These are phyloP conservation scores for Lampris megalopsis DNA, from an alignment of 2,113 vertebrate species.

Conservation along the genomic window DNA sequence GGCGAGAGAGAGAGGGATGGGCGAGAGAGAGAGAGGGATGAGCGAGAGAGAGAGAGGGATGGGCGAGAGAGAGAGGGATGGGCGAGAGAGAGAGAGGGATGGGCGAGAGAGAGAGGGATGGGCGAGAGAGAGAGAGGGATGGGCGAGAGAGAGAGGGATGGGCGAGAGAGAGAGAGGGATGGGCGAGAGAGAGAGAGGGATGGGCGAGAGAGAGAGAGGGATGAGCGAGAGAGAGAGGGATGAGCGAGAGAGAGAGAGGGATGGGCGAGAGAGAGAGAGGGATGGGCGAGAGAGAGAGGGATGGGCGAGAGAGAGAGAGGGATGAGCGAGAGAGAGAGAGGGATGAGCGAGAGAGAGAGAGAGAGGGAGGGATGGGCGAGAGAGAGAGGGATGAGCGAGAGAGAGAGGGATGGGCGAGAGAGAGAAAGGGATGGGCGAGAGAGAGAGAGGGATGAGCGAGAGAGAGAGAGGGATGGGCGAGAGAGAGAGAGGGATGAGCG, in stretches of 20 bases:
- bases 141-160: neutral
- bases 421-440: conserved; percentile 29
- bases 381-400: too few species aligned
- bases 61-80: too few species aligned
- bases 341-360: neutral
- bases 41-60: too few species aligned
- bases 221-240: too few species aligned
- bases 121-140: neutral
- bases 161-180: conserved; percentile 38
- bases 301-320: neutral
- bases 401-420: conserved; percentile 45
- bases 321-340: neutral
- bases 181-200: conserved; percentile 46
- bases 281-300: too few species aligned
- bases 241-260: too few species aligned
- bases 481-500: too few species aligned
- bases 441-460: conserved; percentile 48
- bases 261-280: too few species aligned
- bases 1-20: conserved; percentile 43
- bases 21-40: conserved; percentile 37
- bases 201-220: conserved; percentile 32
- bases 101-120: neutral
- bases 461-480: too few species aligned
- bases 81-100: too few species aligned
- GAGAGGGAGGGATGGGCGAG: conserved; percentile 4